A percentile compares a stretch with the other conserved stretches of the same genome.
Conservation (phyloP, 35 echinoderm and acorn worm genomes). For the Amphiura filiformis region DNA sequence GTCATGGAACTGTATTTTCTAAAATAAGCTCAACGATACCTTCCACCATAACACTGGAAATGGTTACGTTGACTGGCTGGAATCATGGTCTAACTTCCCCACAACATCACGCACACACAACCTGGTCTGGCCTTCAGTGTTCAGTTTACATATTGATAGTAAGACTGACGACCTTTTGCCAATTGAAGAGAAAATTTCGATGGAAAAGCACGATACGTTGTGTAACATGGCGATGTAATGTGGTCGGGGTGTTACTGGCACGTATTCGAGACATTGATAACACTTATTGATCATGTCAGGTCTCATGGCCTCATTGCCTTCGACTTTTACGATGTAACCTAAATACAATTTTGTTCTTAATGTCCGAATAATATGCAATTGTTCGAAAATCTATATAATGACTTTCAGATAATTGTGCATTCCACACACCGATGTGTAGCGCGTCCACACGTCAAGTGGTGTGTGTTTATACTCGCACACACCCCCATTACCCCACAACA, state of each 20-base stretch:
- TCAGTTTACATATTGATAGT: constrained; percentile 6
- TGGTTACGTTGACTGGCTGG: neutral
- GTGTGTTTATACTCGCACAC: too few relatives aligned
- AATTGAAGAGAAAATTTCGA: neutral
- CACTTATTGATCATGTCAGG: neutral
- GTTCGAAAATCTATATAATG: too few relatives aligned
- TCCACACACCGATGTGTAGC: too few relatives aligned
- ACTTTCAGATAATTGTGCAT: too few relatives aligned
- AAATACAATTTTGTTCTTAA: too few relatives aligned
- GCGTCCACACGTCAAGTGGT: too few relatives aligned
- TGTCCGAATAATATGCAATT: too few relatives aligned
- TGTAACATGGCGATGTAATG: neutral
- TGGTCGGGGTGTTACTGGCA: neutral
- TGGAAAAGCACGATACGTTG: neutral
- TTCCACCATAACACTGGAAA: neutral
- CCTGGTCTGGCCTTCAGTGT: neutral
- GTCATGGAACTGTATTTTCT: constrained; percentile 5
- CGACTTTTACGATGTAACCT: too few relatives aligned
- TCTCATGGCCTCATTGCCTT: too few relatives aligned
- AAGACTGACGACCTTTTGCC: neutral
- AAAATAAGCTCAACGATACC: neutral
- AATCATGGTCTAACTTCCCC: neutral
- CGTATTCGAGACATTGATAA: neutral
- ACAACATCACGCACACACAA: neutral
- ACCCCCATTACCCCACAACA: too few relatives aligned